Evolutionary conservation across 2,888 invertebrate species (phyloP), one percentile per base, ranked within the genome.

Genomic region (Melitaea athalia): DNA sequence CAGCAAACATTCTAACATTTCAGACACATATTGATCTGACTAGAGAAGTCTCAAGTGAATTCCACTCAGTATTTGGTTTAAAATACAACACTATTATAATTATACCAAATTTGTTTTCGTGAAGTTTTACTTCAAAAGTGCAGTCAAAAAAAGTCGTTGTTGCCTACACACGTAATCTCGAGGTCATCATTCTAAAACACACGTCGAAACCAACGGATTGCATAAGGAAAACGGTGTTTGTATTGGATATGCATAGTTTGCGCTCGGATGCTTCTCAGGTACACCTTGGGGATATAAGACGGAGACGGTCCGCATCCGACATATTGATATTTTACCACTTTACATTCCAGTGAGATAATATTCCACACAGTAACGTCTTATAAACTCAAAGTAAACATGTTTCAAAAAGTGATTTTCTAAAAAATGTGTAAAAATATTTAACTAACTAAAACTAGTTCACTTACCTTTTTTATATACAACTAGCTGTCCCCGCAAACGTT

Each of bases 221-320:
- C 72, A 73, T 74, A 72, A 72, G 74, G 69, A 75, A 76, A 72
- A 73, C 64, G 71, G 69, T 64, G 63, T 70, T 78, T 74, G 78
- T 80, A 83, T 83, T 79, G 81, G 79, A 76, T 81, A 81, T 84
- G 82, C 80, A 84, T 80, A 79, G 79, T 78, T 76, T 70, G 74
- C 76, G 74, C 73, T 72, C 67, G 74, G 68, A 76, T 79, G 75
- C 78, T 65, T 63, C 75, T 74, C 77, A 77, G 76, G 75, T 74
- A 77, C 75, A 73, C 81, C 75, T 74, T 62, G 42, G 78, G 81
- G 79, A 75, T 67, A 59, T n/a, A 52, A 59, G 24, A 45, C 47
- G 53, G 63, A 61, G 33, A 45, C 59, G 55, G 62, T 31, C 66
- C 53, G 53, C 67, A 38, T 59, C 45, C 67, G 63, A 67, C 50